phyloP scores from a whole-genome alignment of 2,888 invertebrate genomes.

The Trichogramma evanescens region DNA sequence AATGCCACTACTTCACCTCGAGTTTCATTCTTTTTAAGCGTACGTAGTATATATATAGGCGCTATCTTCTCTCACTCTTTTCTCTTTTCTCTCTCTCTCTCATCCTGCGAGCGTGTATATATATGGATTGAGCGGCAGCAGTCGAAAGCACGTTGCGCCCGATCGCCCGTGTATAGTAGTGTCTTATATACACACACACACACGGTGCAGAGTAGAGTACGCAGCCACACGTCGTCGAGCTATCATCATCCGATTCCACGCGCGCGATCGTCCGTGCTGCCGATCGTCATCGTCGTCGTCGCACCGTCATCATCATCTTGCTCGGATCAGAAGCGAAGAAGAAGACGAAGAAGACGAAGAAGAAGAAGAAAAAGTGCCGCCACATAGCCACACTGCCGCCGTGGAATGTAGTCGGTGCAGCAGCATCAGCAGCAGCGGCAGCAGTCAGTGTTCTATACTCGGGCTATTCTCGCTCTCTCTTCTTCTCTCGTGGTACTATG shows the following conservation, averaged over 20 bases:
- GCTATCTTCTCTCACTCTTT: neutral
- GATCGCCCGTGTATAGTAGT: neutral
- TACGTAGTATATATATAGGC: conserved; percentile 4
- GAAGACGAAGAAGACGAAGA: too few species aligned
- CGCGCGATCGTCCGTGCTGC: neutral
- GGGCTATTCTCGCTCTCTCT: too few species aligned
- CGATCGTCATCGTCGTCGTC: neutral
- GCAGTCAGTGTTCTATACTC: neutral
- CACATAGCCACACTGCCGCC: neutral
- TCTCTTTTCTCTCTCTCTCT: neutral
- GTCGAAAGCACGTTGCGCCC: too few species aligned
- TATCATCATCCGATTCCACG: neutral
- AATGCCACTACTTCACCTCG: too few species aligned
- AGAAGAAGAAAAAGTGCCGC: neutral
- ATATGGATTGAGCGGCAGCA: neutral
- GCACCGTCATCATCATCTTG: neutral
- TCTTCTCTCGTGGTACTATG: too few species aligned
- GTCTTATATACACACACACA: neutral
- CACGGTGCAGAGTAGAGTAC: neutral
- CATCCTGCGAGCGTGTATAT: neutral
- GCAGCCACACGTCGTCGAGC: neutral
- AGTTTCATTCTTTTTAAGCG: too few species aligned
- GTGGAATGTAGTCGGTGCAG: conserved; percentile 31
- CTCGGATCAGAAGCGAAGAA: too few species aligned
- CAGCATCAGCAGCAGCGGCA: conserved; percentile 12